Conservation (phyloP, 2,797 vertebrate genomes). For the Heliangelus exortis region DNA sequence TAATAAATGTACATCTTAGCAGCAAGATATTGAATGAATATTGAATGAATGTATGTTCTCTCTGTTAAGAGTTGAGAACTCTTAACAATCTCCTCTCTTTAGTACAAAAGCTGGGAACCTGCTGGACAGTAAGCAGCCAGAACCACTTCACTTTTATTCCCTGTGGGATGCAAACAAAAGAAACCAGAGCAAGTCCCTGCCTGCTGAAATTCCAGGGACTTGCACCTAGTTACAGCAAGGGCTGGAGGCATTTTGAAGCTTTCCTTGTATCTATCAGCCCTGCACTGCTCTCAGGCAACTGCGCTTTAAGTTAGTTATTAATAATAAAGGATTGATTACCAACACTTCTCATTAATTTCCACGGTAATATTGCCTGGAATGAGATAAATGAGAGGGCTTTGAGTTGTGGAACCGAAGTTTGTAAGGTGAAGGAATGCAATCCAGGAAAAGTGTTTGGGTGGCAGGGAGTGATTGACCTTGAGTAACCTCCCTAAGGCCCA, state of each 20-base stretch:
- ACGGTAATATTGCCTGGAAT: neutral
- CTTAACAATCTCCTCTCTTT: neutral
- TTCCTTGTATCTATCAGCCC: neutral
- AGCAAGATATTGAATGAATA: neutral
- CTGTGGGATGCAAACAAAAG: neutral
- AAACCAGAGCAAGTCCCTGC: constrained; percentile 11
- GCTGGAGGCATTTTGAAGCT: neutral
- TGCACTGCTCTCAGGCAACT: neutral
- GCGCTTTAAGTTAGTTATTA: neutral
- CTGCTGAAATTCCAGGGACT: constrained; percentile 37
- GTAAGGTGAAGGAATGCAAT: neutral
- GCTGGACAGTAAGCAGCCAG: neutral
- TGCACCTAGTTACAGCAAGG: neutral
- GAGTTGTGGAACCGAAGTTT: neutral
- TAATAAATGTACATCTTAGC: neutral
- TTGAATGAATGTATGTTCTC: neutral
- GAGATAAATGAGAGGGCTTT: neutral
- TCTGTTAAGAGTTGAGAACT: neutral
- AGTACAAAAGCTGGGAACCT: neutral
- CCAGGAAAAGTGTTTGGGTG: neutral
- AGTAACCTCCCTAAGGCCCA: neutral
- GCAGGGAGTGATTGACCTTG: neutral
- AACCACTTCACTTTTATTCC: neutral
- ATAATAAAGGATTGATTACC: neutral
- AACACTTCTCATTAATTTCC: neutral